phyloP scores from a whole-genome alignment of 2,888 invertebrate species.

The Aphrophora alni region DNA sequence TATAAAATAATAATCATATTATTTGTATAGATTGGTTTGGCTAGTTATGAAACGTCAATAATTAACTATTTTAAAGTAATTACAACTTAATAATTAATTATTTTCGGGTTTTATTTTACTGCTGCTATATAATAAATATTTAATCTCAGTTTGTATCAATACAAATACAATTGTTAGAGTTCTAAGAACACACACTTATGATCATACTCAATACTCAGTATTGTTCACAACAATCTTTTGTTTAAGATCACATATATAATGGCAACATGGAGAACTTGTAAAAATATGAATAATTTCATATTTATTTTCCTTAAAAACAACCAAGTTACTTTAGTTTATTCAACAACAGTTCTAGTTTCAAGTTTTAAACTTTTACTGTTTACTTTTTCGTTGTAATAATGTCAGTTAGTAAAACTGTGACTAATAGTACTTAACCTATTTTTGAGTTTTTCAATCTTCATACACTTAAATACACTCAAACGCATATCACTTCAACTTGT shows the following conservation, averaged over 20 bases:
- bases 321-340: background rate
- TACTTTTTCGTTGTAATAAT: background rate
- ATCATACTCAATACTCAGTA: background rate
- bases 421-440: background rate
- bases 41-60: too few species aligned
- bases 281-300: background rate
- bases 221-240: background rate
- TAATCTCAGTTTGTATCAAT: background rate
- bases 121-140: too few species aligned
- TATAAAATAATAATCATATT: too few species aligned
- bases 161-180: too few species aligned
- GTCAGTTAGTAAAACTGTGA: background rate
- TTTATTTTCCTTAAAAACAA: background rate
- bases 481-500: constrained; percentile 8
- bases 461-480: background rate
- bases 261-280: background rate
- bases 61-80: too few species aligned
- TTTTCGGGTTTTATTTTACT: too few species aligned
- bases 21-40: too few species aligned
- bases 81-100: too few species aligned
- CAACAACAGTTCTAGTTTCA: background rate
- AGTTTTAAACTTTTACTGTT: background rate
- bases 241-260: background rate
- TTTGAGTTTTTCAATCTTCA: background rate
- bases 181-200: background rate